Percentiles rank a stretch among this genome's conserved stretches.
Evolutionary conservation across 1,140 invertebrate genomes (phyloP).

Genomic region (Phthorimaea operculella): DNA sequence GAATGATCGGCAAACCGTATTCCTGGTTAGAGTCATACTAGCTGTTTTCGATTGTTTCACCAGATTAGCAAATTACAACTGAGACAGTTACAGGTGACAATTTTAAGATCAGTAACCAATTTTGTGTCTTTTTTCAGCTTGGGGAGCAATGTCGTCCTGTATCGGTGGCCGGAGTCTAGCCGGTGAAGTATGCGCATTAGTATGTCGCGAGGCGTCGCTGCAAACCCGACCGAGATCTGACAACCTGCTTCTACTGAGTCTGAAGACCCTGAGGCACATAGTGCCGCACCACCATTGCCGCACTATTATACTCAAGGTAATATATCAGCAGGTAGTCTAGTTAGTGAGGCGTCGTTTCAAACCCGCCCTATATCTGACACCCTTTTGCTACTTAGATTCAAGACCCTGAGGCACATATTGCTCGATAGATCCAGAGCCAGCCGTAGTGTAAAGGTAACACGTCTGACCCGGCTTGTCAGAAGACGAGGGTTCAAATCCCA

Average conservation of each 20-base stretch:
- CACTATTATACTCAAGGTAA: slow-evolving; percentile 31
- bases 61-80: too few relatives aligned
- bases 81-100: too few relatives aligned
- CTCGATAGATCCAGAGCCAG: too few relatives aligned
- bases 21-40: too few relatives aligned
- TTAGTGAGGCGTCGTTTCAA: slow-evolving; percentile 26
- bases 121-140: slow-evolving; percentile 21
- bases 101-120: too few relatives aligned
- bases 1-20: too few relatives aligned
- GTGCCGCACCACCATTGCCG: slow-evolving; percentile 42
- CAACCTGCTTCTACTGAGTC: slow-evolving; percentile 16
- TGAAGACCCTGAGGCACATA: slow-evolving; percentile 29
- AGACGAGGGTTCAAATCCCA: too few relatives aligned
- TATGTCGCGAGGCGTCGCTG: slow-evolving; percentile 26
- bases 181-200: slow-evolving; percentile 33
- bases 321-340: too few relatives aligned
- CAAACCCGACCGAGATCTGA: slow-evolving; percentile 15
- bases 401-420: slow-evolving; percentile 26
- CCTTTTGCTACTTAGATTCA: slow-evolving; percentile 20
- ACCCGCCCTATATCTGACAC: slow-evolving; percentile 15
- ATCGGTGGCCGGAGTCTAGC: slow-evolving; percentile 36
- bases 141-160: slow-evolving; percentile 43
- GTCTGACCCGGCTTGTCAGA: too few relatives aligned
- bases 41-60: too few relatives aligned
- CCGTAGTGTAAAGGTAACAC: too few relatives aligned